Base-by-base conservation (phyloP, 2,113 vertebrate genomes). In the Brachyhypopomus occidentalis region DNA sequence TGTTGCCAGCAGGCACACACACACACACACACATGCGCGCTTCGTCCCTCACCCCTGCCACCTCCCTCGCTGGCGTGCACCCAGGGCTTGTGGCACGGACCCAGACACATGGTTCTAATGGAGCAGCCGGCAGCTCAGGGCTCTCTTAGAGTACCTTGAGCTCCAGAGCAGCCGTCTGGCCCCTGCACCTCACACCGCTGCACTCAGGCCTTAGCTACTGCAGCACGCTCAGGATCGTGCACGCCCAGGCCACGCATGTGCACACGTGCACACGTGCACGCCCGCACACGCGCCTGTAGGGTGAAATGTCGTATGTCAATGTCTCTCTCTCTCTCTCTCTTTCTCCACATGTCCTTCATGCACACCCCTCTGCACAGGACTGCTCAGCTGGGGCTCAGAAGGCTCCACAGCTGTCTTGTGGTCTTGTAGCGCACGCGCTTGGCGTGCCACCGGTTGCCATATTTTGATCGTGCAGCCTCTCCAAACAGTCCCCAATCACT, bases 101-200 rank as follows among this genome's bases (percentile, higher is more conserved):
- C 87, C 90, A 91, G 88, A 87, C 92, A 91, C 78, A 89, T 91
- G 91, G 82, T 86, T 91, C 80, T 89, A 86, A 92, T 92, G 78
- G 75, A 79, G 23, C 23, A 78, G 84, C 79, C 34, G 16, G 60
- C 23, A 23, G 58, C 55, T 63, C 23, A 59, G 64, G 45, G 30
- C 30, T 67, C 23, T 59, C 71, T 59, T 72, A 60, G 22, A 63
- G 17, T 58, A 72, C 34, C 60, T 41, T 23, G n/a, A 16, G n/a
- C 58, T 72, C 36, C 22, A 48, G 17, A 25, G 56, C 56, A 62
- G 56, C 23, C 12, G 71, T 60, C 63, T 36, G 41, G 63, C 20
- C 66, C 45, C 12, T 52, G 45, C 12, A 52, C 45, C 45, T 52
- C 41, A 9, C 9, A 9, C 41, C 41, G 41, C 41, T 41, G 41